Percentiles rank a stretch among this genome's conserved stretches.
phyloP scores from a whole-genome alignment of 2,113 vertebrate genomes.

The Pantherophis guttatus region DNA sequence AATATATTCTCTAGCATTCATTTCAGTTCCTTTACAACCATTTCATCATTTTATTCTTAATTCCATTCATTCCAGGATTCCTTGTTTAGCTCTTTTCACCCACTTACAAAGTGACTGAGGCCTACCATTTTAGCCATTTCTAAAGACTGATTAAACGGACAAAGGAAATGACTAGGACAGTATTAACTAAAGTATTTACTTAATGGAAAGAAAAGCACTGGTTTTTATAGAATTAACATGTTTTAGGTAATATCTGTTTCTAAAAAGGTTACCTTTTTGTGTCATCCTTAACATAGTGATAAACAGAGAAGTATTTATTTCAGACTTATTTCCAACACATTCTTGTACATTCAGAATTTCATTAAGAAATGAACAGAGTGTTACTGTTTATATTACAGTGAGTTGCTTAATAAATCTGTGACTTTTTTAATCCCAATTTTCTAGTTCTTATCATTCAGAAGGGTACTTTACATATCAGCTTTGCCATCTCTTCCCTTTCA shows the following conservation, averaged over 20 bases:
- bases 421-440: background rate
- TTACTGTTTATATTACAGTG: background rate
- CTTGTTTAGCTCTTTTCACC: background rate
- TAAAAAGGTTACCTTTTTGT: background rate
- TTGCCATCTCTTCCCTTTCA: background rate
- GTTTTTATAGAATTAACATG: background rate
- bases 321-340: background rate
- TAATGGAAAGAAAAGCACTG: background rate
- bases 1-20: background rate
- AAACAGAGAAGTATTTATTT: background rate
- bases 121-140: background rate
- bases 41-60: background rate
- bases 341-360: background rate
- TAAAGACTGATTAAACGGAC: background rate
- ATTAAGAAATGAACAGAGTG: background rate
- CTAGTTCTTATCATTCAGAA: background rate
- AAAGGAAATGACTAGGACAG: background rate
- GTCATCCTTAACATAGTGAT: background rate
- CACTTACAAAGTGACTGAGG: background rate
- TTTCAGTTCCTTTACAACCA: background rate
- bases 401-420: background rate
- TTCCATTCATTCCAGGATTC: background rate
- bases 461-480: background rate
- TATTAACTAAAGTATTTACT: background rate
- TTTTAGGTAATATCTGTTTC: background rate